Evolutionary conservation across 64 coral and sea anemone species (phyloP).

Genomic region (Montipora sp.): DNA sequence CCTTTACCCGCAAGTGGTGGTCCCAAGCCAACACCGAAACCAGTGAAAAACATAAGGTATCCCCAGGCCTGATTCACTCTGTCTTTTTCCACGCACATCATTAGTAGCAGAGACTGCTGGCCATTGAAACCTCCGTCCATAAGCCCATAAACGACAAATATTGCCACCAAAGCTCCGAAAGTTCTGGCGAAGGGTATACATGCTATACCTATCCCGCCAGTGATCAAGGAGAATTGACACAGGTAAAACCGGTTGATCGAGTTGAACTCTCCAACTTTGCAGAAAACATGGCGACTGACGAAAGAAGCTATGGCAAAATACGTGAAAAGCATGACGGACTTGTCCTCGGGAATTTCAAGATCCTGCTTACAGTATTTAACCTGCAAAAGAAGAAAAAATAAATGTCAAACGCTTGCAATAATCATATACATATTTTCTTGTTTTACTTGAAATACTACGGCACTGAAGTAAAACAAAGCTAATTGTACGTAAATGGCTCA

Average conservation of each 20-base stretch:
- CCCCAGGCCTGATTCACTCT: conserved; percentile 49
- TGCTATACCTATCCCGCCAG: conserved; percentile 29
- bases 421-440: background rate
- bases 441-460: background rate
- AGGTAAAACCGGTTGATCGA: conserved; percentile 46
- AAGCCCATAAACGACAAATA: conserved; percentile 47
- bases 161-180: conserved; percentile 1
- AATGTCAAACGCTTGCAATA: background rate
- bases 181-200: conserved; percentile 17
- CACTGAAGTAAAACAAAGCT: background rate
- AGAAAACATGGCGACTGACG: conserved; percentile 40
- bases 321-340: conserved; percentile 23
- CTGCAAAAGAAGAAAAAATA: background rate
- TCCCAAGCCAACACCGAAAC: background rate
- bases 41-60: background rate
- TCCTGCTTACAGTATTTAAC: conserved; percentile 47
- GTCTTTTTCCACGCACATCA: conserved; percentile 6
- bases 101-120: conserved; percentile 4
- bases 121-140: conserved; percentile 46
- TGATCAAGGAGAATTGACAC: conserved; percentile 16
- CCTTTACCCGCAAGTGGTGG: conserved; percentile 67
- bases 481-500: no score
- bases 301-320: conserved; percentile 51
- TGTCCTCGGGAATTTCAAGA: conserved; percentile 11
- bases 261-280: conserved; percentile 40